phyloP scores from a whole-genome alignment of 2,113 vertebrate genomes.

The Lutjanus erythropterus region DNA sequence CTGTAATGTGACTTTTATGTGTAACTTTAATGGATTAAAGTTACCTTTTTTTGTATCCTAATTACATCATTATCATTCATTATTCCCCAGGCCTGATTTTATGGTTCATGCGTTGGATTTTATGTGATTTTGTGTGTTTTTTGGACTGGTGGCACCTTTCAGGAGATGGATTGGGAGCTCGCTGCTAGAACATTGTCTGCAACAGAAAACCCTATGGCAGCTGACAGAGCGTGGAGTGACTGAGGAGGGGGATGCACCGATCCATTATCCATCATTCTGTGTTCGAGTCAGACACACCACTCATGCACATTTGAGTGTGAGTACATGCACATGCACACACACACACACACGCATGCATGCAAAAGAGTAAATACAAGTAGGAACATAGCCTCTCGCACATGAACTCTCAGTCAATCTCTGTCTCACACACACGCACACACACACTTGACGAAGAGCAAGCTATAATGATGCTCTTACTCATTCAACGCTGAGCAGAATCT shows the following conservation, averaged over 20 bases:
- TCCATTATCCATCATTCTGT: constrained; percentile 35
- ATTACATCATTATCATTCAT: too few species aligned
- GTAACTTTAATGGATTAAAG: too few species aligned
- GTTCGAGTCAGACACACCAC: constrained; percentile 19
- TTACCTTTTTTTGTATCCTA: too few species aligned
- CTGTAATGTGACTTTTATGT: too few species aligned
- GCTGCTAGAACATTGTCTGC: constrained; percentile 39
- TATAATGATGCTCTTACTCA: constrained; percentile 69
- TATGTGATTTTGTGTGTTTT: constrained; percentile 15
- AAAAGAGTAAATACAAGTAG: constrained; percentile 13
- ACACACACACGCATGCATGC: not conserved
- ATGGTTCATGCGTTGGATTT: too few species aligned
- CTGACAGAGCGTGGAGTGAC: constrained; percentile 45
- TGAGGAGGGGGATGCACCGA: constrained; percentile 16
- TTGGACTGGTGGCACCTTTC: constrained; percentile 4
- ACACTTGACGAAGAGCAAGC: constrained; percentile 41
- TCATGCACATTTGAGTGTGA: constrained; percentile 3
- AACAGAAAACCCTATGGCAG: constrained; percentile 44
- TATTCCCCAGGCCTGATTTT: too few species aligned
- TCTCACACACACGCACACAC: constrained; percentile 8
- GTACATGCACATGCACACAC: not conserved
- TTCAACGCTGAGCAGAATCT: constrained; percentile 43
- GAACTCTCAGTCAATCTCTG: constrained; percentile 10
- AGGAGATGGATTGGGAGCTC: constrained; percentile 22
- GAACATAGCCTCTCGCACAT: constrained; percentile 6